These are phyloP conservation scores for Stegodyphus dumicola DNA, from an alignment of 1,140 invertebrate genomes.

Conservation along the genomic window DNA sequence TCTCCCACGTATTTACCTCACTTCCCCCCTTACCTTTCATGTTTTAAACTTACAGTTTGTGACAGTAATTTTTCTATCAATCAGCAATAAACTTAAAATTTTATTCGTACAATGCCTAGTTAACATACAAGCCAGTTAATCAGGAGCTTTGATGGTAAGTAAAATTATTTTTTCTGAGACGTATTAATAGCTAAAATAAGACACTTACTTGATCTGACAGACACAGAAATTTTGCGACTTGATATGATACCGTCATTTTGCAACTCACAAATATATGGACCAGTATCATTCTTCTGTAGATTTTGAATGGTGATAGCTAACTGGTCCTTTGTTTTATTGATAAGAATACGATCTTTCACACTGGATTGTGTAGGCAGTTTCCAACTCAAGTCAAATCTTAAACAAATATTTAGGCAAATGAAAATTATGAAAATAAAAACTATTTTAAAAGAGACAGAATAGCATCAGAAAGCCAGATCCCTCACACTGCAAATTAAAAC, in stretches of 20 bases:
- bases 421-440: background rate
- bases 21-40: no score
- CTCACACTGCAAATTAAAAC: background rate
- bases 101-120: no score
- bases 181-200: background rate
- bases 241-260: conserved; percentile 73
- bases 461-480: background rate
- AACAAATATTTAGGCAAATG: background rate
- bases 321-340: conserved; percentile 40
- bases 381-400: conserved; percentile 42
- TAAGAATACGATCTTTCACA: conserved; percentile 40
- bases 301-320: conserved; percentile 44
- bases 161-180: background rate
- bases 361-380: conserved; percentile 34
- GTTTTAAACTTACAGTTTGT: no score
- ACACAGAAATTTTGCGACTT: conserved; percentile 30
- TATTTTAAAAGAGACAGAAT: no score
- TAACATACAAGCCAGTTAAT: no score
- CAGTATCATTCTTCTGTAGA: conserved; percentile 72
- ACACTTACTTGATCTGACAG: conserved; percentile 36
- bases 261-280: conserved; percentile 82
- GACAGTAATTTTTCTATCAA: no score
- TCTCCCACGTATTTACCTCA: no score
- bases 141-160: no score
- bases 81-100: no score